Percentiles rank a stretch among this genome's conserved stretches.
Conservation (phyloP, 2,113 vertebrate species). For the Puntigrus tetrazona region DNA sequence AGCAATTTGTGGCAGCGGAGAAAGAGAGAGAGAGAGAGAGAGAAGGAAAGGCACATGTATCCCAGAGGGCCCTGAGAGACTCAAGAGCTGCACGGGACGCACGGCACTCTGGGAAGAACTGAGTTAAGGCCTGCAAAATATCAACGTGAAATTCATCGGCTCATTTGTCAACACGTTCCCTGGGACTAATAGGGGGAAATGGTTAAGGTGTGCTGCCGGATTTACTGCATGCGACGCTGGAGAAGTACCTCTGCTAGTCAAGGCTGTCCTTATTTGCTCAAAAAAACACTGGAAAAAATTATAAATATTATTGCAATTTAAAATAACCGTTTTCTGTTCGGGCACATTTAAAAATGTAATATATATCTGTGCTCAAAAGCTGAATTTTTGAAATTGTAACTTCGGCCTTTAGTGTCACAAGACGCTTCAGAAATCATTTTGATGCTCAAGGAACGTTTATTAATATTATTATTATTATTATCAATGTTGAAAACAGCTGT, state of each 20-base stretch:
- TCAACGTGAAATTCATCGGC: neutral
- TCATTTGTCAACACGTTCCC: constrained; percentile 32
- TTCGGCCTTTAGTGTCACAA: neutral
- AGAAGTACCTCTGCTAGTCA: neutral
- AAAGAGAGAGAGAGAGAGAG: constrained; percentile 58
- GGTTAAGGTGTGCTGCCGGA: neutral
- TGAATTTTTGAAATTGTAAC: neutral
- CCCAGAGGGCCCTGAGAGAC: constrained; percentile 64
- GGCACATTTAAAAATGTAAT: neutral
- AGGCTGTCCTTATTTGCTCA: neutral
- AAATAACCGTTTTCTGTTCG: neutral
- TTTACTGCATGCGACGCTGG: neutral
- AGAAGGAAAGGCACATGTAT: constrained; percentile 40
- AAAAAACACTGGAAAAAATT: neutral
- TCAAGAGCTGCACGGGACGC: constrained; percentile 60
- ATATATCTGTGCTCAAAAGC: neutral
- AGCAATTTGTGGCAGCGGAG: constrained; percentile 77
- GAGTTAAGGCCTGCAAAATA: neutral
- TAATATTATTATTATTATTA: too few relatives aligned
- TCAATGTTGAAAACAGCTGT: too few relatives aligned
- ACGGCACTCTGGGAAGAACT: constrained; percentile 64
- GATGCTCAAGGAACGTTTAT: too few relatives aligned
- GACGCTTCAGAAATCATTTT: neutral
- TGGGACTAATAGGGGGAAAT: neutral
- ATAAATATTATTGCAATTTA: neutral